Percentiles rank a stretch among this genome's conserved stretches.
These are phyloP conservation scores for Hypolimnas misippus DNA, from an alignment of 2,888 invertebrate genomes.

Conservation along the genomic window DNA sequence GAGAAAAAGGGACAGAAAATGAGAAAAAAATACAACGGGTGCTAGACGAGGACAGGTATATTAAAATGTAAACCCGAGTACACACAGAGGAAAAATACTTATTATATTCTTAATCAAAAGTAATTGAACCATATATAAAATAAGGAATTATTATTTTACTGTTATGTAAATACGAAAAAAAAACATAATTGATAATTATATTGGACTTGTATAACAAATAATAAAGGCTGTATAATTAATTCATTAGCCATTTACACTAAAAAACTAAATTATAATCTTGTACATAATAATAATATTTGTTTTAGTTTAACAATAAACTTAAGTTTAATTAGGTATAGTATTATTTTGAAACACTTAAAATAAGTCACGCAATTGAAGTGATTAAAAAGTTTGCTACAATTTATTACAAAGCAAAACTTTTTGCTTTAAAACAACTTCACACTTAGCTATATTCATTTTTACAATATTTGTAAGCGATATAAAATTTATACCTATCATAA, in stretches of 20 bases:
- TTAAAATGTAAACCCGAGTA: conserved; percentile 22
- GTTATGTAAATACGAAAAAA: too few relatives aligned
- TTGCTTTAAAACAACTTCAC: too few relatives aligned
- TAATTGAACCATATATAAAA: too few relatives aligned
- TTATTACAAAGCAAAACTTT: background rate
- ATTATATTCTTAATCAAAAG: too few relatives aligned
- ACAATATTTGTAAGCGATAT: too few relatives aligned
- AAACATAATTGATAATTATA: background rate
- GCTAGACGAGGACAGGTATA: conserved; percentile 49
- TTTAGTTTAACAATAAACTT: background rate
- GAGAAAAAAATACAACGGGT: conserved; percentile 45
- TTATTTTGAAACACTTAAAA: background rate
- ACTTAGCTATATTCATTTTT: too few relatives aligned
- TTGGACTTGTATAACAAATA: background rate
- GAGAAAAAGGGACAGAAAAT: conserved; percentile 45
- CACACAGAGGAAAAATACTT: background rate
- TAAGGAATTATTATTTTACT: too few relatives aligned
- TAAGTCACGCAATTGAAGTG: conserved; percentile 1
- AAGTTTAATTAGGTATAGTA: too few relatives aligned
- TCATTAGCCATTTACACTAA: background rate
- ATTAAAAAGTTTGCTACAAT: background rate
- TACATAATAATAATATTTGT: too few relatives aligned
- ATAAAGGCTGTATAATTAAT: background rate
- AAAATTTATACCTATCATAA: too few relatives aligned
- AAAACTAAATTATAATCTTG: background rate